Conservation (phyloP, 2,888 invertebrate species). For the Pollenia griseotomentosa region DNA sequence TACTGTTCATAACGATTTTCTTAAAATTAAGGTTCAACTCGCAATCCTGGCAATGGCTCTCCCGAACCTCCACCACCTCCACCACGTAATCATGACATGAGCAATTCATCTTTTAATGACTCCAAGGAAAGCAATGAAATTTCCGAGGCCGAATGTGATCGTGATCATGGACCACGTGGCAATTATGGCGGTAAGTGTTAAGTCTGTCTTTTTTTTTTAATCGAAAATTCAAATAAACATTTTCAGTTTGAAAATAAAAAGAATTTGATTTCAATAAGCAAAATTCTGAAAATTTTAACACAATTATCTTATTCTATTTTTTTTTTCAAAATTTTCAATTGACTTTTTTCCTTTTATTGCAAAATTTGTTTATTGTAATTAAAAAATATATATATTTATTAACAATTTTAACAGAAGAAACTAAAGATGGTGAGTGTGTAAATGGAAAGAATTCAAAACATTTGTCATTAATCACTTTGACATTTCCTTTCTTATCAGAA, state of each 20-base stretch:
- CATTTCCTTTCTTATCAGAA: conserved; percentile 23
- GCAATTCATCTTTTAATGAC: conserved; percentile 94
- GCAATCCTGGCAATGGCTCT: conserved; percentile 86
- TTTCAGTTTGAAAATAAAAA: neutral
- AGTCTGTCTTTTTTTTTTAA: neutral
- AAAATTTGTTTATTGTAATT: conserved; percentile 51
- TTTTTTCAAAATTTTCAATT: conserved; percentile 56
- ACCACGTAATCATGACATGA: conserved; percentile 92
- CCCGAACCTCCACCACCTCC: conserved; percentile 90
- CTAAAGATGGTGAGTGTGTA: conserved; percentile 83
- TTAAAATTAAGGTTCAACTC: conserved; percentile 81
- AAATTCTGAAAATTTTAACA: conserved; percentile 27
- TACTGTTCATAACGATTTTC: neutral
- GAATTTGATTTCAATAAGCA: neutral
- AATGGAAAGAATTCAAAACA: conserved; percentile 41
- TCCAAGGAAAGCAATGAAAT: conserved; percentile 97
- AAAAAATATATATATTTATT: conserved; percentile 27
- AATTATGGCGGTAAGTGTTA: conserved; percentile 92
- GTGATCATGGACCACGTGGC: conserved; percentile 90
- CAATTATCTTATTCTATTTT: conserved; percentile 37
- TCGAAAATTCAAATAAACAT: neutral
- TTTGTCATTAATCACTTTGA: conserved; percentile 54
- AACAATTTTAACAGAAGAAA: conserved; percentile 80
- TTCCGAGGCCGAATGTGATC: conserved; percentile 96
- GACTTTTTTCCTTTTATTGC: conserved; percentile 41